phyloP scores from a whole-genome alignment of 2,888 invertebrate genomes.

The Tenthredo amoena region DNA sequence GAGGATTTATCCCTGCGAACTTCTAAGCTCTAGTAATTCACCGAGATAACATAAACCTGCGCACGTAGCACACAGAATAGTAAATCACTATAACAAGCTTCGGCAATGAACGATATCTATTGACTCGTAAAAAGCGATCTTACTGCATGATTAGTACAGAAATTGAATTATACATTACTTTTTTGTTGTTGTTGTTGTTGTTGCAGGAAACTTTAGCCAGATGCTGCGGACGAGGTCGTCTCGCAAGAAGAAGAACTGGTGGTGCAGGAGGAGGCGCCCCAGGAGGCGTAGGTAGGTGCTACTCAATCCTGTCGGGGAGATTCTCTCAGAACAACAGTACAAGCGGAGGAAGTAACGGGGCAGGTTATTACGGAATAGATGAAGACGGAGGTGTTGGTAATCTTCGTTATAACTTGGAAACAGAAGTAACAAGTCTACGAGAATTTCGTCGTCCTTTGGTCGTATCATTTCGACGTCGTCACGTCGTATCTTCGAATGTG shows the following conservation, averaged over 20 bases:
- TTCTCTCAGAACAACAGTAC: constrained; percentile 68
- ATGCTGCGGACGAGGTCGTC: constrained; percentile 64
- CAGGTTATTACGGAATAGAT: constrained; percentile 13
- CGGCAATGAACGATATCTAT: background rate
- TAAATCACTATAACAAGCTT: background rate
- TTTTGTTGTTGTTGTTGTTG: background rate
- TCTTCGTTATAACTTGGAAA: constrained; percentile 74
- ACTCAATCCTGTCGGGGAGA: constrained; percentile 73
- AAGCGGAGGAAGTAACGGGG: constrained; percentile 48
- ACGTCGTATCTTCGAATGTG: background rate
- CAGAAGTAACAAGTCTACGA: constrained; percentile 71
- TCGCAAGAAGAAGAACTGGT: constrained; percentile 51
- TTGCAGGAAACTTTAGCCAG: constrained; percentile 74
- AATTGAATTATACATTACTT: background rate
- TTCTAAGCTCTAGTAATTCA: background rate
- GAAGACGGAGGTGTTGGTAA: constrained; percentile 16
- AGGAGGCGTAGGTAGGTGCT: constrained; percentile 70
- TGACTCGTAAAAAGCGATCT: background rate
- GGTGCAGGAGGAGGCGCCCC: constrained; percentile 60
- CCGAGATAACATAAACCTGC: background rate
- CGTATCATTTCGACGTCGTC: constrained; percentile 74
- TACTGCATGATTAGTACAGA: background rate
- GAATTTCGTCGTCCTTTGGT: constrained; percentile 73
- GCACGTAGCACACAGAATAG: background rate
- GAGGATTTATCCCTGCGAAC: constrained; percentile 6